Base-by-base conservation (phyloP, 2,113 vertebrate species). In the Urocolius indicus region DNA sequence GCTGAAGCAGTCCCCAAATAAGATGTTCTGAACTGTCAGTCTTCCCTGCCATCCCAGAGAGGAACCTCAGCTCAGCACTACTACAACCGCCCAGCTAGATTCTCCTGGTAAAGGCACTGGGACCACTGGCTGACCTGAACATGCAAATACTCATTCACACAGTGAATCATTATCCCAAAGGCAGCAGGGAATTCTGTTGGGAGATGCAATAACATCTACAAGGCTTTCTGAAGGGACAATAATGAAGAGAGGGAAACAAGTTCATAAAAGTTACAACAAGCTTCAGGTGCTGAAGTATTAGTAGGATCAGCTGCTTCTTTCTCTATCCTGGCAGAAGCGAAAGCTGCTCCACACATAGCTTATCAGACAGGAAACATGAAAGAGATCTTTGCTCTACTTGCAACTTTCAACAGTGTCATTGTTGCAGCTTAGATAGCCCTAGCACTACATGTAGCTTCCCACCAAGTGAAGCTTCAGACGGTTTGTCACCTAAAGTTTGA, bases 71-170 rank as follows among this genome's bases (percentile, higher is more conserved):
- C 69, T 46, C 11, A 10, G 38, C 34, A 32, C 13, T 29, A 20
- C 20, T 7, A 32, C 5, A 36, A 7, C 1, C 2, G 43, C 38
- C 7, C 48, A 74, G 29, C 16, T 6, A 71, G 30, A 13, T 66
- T 16, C 8, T 43, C 20, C 43, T n/a, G 15, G 38, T 66, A 82
- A 26, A 71, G 17, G 27, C 10, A 3, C 30, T 48, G 29, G 48
- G 45, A 63, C 46, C n/a, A 16, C 15, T 22, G 78, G 29, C 26
- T 51, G 45, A 51, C 11, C 57, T 43, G 20, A 84, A 48, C 1
- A 3, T 1, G 1, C 5, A 46, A 48, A 12, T 23, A 26, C 24
- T 30, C 1, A 3, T 58, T n/a, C 3, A 1, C 61, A 59, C 21
- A 14, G 38, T 38, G 67, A 29, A 27, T 27, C 3, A 2, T n/a